Evolutionary conservation across 2,113 vertebrate species (phyloP).

Genomic region (Vombatus ursinus): DNA sequence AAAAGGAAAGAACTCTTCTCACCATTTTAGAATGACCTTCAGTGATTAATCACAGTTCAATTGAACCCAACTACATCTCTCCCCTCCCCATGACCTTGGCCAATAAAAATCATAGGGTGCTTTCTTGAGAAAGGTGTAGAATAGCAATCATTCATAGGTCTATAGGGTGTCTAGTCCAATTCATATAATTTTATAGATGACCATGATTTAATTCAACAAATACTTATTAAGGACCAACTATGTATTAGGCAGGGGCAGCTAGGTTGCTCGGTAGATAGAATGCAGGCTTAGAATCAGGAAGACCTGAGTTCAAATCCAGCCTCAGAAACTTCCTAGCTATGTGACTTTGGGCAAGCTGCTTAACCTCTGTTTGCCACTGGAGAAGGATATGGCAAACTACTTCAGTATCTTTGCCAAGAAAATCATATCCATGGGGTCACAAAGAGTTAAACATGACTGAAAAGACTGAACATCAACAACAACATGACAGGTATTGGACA

Average conservation of each 20-base stretch:
- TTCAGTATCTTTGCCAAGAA: too few relatives aligned
- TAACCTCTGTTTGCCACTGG: too few relatives aligned
- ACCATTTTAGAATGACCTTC: background rate
- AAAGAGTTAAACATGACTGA: too few relatives aligned
- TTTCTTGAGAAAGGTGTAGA: background rate
- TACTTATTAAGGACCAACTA: background rate
- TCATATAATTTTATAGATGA: background rate
- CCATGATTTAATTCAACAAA: background rate
- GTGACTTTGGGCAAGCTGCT: too few relatives aligned
- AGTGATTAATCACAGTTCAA: background rate
- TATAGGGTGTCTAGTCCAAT: background rate
- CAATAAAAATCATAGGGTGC: background rate
- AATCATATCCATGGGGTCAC: too few relatives aligned
- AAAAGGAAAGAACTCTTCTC: background rate
- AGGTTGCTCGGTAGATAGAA: too few relatives aligned
- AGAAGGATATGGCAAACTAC: too few relatives aligned
- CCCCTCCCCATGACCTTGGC: background rate
- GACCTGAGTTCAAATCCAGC: too few relatives aligned
- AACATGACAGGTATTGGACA: background rate
- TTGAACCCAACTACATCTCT: background rate
- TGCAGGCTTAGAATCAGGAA: too few relatives aligned
- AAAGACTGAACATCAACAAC: too few relatives aligned
- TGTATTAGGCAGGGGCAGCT: background rate
- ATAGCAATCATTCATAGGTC: background rate
- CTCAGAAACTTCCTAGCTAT: too few relatives aligned